Evolutionary conservation across 2,888 invertebrate genomes (phyloP).

Genomic region (Plagodis pulveraria): DNA sequence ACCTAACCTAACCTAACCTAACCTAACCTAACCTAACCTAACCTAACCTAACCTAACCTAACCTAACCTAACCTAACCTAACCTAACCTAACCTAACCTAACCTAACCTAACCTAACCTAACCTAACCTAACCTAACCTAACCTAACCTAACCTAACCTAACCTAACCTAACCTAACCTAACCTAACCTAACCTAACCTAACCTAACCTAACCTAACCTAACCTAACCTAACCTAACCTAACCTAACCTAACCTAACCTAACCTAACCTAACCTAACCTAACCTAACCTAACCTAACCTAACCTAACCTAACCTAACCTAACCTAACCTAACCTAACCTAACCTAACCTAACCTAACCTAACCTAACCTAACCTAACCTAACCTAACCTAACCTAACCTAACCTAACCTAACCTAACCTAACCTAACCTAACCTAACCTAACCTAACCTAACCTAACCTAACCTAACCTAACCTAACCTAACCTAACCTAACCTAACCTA

Average conservation of each 20-base stretch:
- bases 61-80: slow-evolving; percentile 14
- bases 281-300: slow-evolving; percentile 14
- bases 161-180: slow-evolving; percentile 13
- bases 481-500: slow-evolving; percentile 10
- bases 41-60: slow-evolving; percentile 11
- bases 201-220: slow-evolving; percentile 14
- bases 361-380: slow-evolving; percentile 12
- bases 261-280: slow-evolving; percentile 14
- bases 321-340: slow-evolving; percentile 14
- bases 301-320: slow-evolving; percentile 14
- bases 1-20: slow-evolving; percentile 10
- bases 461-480: slow-evolving; percentile 10
- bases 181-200: slow-evolving; percentile 14
- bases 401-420: slow-evolving; percentile 5
- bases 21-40: slow-evolving; percentile 10
- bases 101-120: slow-evolving; percentile 14
- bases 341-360: slow-evolving; percentile 12
- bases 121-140: slow-evolving; percentile 14
- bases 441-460: slow-evolving; percentile 7
- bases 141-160: slow-evolving; percentile 13
- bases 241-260: slow-evolving; percentile 14
- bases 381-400: slow-evolving; percentile 12
- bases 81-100: slow-evolving; percentile 14
- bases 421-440: slow-evolving; percentile 10
- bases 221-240: slow-evolving; percentile 14